These are phyloP conservation scores for Apocrypta bakeri DNA, from an alignment of 1,140 invertebrate species.

Conservation along the genomic window DNA sequence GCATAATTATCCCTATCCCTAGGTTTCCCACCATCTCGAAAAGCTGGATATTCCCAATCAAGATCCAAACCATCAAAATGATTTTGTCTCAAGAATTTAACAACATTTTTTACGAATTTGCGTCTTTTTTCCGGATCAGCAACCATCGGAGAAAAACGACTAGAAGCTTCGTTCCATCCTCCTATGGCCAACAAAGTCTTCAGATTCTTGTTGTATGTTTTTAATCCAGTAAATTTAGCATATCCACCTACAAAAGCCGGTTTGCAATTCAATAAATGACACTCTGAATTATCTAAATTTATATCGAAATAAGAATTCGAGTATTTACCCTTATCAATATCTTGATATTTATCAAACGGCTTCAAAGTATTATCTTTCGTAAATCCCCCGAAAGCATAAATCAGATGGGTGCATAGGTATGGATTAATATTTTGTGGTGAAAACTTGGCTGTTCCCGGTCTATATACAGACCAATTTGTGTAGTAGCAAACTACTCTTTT, in stretches of 20 bases:
- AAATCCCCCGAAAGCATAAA: constrained; percentile 95
- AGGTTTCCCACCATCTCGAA: constrained; percentile 91
- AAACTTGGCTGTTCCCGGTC: constrained; percentile 91
- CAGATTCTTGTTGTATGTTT: constrained; percentile 93
- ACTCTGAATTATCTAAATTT: not conserved
- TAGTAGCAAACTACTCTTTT: constrained; percentile 92
- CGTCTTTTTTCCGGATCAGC: constrained; percentile 83
- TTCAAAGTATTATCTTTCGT: constrained; percentile 92
- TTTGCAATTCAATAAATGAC: not conserved
- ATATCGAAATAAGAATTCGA: constrained; percentile 29
- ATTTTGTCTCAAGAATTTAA: constrained; percentile 92
- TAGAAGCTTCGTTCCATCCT: constrained; percentile 96
- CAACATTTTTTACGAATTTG: constrained; percentile 89
- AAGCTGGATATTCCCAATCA: constrained; percentile 97
- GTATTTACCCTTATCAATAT: constrained; percentile 92
- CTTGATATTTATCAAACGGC: constrained; percentile 95
- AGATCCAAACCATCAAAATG: constrained; percentile 97
- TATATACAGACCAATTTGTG: constrained; percentile 95
- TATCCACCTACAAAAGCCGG: constrained; percentile 86
- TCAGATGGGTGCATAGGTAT: constrained; percentile 94
- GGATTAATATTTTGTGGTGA: constrained; percentile 96
- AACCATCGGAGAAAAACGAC: constrained; percentile 90
- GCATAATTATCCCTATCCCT: constrained; percentile 94
- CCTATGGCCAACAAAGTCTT: constrained; percentile 96
- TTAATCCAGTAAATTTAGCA: constrained; percentile 94